These are phyloP conservation scores for Phyllostomus hastatus DNA, from an alignment of 2,113 vertebrate genomes.

Conservation along the genomic window DNA sequence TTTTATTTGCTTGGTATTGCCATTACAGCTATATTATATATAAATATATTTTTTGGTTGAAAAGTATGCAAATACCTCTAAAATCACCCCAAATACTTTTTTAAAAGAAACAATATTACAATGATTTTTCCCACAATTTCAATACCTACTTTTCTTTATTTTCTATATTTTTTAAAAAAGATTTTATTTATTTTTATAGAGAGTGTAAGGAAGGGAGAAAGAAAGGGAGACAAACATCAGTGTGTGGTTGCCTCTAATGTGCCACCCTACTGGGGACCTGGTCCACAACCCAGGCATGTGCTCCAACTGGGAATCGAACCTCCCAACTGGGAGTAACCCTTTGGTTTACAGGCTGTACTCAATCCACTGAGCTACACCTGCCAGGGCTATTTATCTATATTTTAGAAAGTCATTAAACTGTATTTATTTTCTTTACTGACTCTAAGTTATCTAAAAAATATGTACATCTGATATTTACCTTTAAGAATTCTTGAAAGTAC, in stretches of 20 bases:
- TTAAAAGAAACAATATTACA: neutral
- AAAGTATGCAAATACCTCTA: neutral
- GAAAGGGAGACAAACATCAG: too few species aligned
- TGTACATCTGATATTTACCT: conserved; percentile 9
- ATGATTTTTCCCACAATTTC: conserved; percentile 9
- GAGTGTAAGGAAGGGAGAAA: too few species aligned
- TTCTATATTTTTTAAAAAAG: neutral
- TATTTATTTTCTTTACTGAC: neutral
- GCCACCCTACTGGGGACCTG: too few species aligned
- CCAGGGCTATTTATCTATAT: neutral
- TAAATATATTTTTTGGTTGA: neutral
- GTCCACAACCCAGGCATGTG: too few species aligned
- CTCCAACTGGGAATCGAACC: too few species aligned
- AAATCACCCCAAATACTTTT: neutral
- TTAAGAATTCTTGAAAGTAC: neutral
- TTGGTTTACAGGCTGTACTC: too few species aligned
- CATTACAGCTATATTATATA: neutral
- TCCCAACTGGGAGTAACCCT: too few species aligned
- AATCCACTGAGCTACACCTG: too few species aligned
- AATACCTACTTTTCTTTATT: neutral
- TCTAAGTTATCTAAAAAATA: conserved; percentile 5
- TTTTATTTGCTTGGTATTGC: neutral
- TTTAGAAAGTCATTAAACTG: conserved; percentile 7
- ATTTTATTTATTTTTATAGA: too few species aligned
- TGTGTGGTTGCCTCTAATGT: too few species aligned